Percentiles rank a stretch among this genome's conserved stretches.
Conservation (phyloP, 2,888 invertebrate genomes). For the Stenotaenia linearis region DNA sequence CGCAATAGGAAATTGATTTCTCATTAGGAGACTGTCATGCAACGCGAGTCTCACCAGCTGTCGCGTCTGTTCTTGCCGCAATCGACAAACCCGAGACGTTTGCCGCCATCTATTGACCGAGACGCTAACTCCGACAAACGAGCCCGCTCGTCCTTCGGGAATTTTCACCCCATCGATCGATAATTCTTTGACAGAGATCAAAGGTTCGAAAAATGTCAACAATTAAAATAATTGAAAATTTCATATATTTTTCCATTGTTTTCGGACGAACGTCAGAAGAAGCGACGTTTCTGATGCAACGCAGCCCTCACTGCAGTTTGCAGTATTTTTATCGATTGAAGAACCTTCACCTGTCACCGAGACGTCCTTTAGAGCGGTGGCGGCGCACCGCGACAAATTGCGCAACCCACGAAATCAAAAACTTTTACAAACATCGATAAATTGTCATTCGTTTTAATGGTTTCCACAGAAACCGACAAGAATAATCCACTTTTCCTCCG, state of each 20-base stretch:
- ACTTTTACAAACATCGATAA: too few species aligned
- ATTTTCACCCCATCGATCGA: too few species aligned
- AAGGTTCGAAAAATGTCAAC: neutral
- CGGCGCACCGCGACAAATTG: neutral
- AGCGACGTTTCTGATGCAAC: neutral
- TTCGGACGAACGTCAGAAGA: too few species aligned
- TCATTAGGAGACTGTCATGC: conserved; percentile 19
- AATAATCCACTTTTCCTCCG: neutral
- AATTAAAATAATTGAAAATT: neutral
- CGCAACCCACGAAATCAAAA: neutral
- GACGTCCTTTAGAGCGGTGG: neutral
- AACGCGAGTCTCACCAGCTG: neutral
- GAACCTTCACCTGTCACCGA: neutral
- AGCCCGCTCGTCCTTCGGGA: too few species aligned
- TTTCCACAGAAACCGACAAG: neutral
- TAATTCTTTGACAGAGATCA: neutral
- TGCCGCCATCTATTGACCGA: neutral
- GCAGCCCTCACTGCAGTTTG: neutral
- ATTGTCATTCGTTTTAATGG: too few species aligned
- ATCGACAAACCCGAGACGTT: neutral
- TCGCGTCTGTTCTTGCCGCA: neutral
- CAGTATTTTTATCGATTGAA: conserved; percentile 12
- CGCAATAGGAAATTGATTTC: neutral
- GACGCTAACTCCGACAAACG: neutral
- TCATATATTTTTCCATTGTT: neutral